A percentile compares a stretch with the other conserved stretches of the same genome.
phyloP scores from a whole-genome alignment of 2,797 vertebrate species.

The Muraenolepis orangiensis region DNA sequence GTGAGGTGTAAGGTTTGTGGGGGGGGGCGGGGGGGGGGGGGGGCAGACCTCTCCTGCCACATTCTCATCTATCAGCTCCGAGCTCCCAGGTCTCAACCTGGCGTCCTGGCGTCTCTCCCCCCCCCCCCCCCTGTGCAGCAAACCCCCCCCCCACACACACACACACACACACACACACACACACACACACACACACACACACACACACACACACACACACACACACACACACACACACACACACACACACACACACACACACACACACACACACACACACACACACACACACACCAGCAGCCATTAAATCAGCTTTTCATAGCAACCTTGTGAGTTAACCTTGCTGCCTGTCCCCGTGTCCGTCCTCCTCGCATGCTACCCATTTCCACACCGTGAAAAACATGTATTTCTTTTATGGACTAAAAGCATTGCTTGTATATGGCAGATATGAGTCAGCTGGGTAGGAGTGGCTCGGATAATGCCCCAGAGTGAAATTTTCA shows the following conservation, averaged over 20 bases:
- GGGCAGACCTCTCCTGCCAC: constrained; percentile 18
- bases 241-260: too few species aligned
- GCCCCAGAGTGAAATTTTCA: background rate
- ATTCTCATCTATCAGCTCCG: constrained; percentile 20
- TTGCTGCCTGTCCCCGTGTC: constrained; percentile 7
- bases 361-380: background rate
- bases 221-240: too few species aligned
- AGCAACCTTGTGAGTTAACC: background rate
- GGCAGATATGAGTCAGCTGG: background rate
- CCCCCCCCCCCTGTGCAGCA: too few species aligned
- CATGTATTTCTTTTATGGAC: background rate
- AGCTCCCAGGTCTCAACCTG: constrained; percentile 2
- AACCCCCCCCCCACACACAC: background rate
- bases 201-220: too few species aligned
- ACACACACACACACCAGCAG: too few species aligned
- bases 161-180: too few species aligned
- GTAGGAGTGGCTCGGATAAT: background rate
- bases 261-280: too few species aligned
- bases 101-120: background rate
- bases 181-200: too few species aligned
- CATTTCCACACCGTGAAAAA: background rate
- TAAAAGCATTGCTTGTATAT: background rate
- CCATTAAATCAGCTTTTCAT: constrained; percentile 5
- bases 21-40: background rate
- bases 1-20: too few species aligned